Base-by-base conservation (phyloP, 2,888 invertebrate species). In the Brachypterus glaber region DNA sequence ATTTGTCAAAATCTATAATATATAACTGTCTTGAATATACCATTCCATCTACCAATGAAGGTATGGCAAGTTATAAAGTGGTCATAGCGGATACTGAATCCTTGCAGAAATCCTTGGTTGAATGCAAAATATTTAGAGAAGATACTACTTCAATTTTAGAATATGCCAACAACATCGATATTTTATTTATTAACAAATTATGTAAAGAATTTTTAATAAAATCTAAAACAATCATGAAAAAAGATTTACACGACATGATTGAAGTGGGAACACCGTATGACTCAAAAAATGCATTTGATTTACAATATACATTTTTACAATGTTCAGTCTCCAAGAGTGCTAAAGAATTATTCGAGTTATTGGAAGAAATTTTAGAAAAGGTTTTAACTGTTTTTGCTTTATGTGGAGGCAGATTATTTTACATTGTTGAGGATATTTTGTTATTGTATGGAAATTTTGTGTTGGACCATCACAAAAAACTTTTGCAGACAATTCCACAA, bases 401-500 rank as follows among this genome's bases (percentile, higher is more conserved):
- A 15, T 77, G 77, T 52, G 73, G 77, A 33, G 68, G 74, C 35
- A 74, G 76, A 52, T 65, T 89, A 42, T 79, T 82, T 51, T 73
- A 73, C 37, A 79, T 83, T 1, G 77, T 80, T 3, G 68, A 83
- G 45, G 72, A 79, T 47, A 76, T 91, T 43, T 76, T 90, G 49
- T 80, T 82, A 53, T 67, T 82, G 50, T 93, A 89, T 61, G 74
- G 78, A 40, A 77, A 75, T 30, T 76, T 87, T 33, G 82, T 89
- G 15, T 84, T 87, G 1, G 78, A 79, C 47, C 76, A 82, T 55
- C 91, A 92, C 64, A 79, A 79, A 55, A 79, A 82, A 53, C 76
- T 81, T 49, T 69, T 93, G 39, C 77, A 82, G 55, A 83, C 79
- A 1, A 82, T 92, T 54, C 92, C 93, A 2, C 90, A 92, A 55